Conservation (phyloP, 2,888 invertebrate genomes). For the Poecilus cupreus region DNA sequence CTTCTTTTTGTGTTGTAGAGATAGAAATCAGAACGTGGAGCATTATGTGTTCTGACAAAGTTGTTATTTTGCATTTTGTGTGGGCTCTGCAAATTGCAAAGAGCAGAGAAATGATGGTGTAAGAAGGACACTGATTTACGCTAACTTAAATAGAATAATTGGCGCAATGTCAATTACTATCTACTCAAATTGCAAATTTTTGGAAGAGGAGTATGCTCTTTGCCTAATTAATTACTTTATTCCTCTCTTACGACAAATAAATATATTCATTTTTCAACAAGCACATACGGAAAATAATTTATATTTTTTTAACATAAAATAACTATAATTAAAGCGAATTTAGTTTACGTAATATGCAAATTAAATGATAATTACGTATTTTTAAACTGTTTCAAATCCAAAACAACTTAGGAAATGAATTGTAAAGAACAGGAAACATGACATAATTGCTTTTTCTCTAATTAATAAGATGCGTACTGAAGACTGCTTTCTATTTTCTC, state of each 20-base stretch:
- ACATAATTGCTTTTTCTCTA: not conserved
- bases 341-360: not conserved
- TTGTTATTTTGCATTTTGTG: not conserved
- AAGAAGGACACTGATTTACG: not conserved
- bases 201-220: too few species aligned
- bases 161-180: not conserved
- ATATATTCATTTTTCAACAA: too few species aligned
- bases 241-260: too few species aligned
- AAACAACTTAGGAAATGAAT: not conserved
- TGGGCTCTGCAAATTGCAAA: not conserved
- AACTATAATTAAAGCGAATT: not conserved
- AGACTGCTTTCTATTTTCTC: not conserved
- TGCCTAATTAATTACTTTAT: too few species aligned
- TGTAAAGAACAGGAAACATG: not conserved
- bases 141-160: not conserved
- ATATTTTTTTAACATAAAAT: too few species aligned
- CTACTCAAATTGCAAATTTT: not conserved
- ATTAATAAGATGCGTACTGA: not conserved
- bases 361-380: not conserved
- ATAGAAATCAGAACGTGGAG: conserved; percentile 5
- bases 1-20: not conserved
- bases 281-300: too few species aligned
- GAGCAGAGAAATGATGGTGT: not conserved
- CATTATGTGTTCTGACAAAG: not conserved
- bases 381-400: not conserved